Evolutionary conservation across 2,113 vertebrate species (phyloP).

Genomic region (Columba janthina): DNA sequence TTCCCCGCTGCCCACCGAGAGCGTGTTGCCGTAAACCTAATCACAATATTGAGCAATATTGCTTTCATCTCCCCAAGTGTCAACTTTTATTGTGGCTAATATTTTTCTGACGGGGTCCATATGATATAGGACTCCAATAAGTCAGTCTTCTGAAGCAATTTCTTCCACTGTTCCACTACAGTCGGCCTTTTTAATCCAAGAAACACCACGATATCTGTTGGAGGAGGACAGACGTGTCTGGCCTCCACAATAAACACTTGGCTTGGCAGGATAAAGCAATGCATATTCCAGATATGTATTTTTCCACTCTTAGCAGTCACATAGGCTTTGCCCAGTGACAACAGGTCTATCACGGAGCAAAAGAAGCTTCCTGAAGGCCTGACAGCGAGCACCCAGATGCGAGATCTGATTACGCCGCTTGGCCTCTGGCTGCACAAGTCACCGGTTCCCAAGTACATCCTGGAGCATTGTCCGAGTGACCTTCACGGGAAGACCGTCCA

Average conservation of each 20-base stretch:
- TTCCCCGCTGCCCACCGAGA: neutral
- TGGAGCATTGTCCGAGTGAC: conserved; percentile 37
- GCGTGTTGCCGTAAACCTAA: neutral
- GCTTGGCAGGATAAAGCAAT: conserved; percentile 57
- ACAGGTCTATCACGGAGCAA: conserved; percentile 15
- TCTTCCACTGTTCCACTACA: conserved; percentile 45
- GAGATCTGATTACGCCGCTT: conserved; percentile 22
- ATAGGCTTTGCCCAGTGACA: conserved; percentile 39
- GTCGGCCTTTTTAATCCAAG: conserved; percentile 57
- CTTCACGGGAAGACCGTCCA: conserved; percentile 18
- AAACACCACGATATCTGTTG: conserved; percentile 64
- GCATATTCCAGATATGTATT: conserved; percentile 67
- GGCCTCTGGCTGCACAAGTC: neutral
- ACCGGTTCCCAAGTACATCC: conserved; percentile 21
- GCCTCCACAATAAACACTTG: conserved; percentile 65
- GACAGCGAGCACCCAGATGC: conserved; percentile 49
- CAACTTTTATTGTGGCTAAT: conserved; percentile 28
- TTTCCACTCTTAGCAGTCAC: conserved; percentile 64
- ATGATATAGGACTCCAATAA: conserved; percentile 36
- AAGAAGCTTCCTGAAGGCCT: conserved; percentile 50
- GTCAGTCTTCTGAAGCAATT: conserved; percentile 55
- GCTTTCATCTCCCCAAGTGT: neutral
- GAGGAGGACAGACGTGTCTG: conserved; percentile 62
- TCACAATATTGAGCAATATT: conserved; percentile 13
- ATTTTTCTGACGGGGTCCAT: conserved; percentile 18